These are phyloP conservation scores for Hippocampus barbouri DNA, from an alignment of 2,113 vertebrate genomes.

Conservation along the genomic window DNA sequence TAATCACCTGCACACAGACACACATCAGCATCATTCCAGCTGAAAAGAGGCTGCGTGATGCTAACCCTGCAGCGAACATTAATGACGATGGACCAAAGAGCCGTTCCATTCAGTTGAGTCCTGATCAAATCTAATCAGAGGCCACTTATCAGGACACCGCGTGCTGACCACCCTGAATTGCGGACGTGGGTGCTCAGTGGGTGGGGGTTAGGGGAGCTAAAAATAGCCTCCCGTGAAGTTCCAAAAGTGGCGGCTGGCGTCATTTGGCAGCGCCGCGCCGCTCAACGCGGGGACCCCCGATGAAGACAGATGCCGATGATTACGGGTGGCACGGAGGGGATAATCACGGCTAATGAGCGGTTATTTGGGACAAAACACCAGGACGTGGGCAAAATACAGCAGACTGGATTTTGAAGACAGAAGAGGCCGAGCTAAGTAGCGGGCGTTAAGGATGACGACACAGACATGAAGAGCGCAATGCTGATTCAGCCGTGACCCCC, in stretches of 20 bases:
- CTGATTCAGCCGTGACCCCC: conserved; percentile 25
- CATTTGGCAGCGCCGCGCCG: conserved; percentile 22
- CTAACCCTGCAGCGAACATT: conserved; percentile 18
- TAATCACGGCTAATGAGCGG: conserved; percentile 63
- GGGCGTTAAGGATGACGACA: conserved; percentile 55
- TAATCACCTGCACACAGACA: not conserved
- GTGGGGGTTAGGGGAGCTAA: conserved; percentile 25
- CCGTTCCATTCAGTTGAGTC: conserved; percentile 21
- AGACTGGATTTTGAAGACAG: conserved; percentile 37
- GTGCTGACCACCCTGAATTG: conserved; percentile 31
- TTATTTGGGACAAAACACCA: conserved; percentile 61
- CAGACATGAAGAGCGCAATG: conserved; percentile 49
- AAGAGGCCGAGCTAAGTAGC: conserved; percentile 42
- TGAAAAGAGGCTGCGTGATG: conserved; percentile 1
- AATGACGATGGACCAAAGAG: conserved; percentile 16
- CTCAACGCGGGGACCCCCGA: conserved; percentile 36
- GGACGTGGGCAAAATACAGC: conserved; percentile 38
- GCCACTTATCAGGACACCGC: not conserved
- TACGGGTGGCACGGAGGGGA: conserved; percentile 46
- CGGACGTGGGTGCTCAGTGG: conserved; percentile 2
- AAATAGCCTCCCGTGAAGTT: conserved; percentile 41
- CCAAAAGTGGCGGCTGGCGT: conserved; percentile 38
- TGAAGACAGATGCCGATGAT: conserved; percentile 68
- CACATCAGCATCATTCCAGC: conserved; percentile 10
- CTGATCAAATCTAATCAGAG: conserved; percentile 27